A percentile compares a stretch with the other conserved stretches of the same genome.
phyloP scores from a whole-genome alignment of 37 sponge, comb jelly and placozoan species.

The Haliclona indistincta region DNA sequence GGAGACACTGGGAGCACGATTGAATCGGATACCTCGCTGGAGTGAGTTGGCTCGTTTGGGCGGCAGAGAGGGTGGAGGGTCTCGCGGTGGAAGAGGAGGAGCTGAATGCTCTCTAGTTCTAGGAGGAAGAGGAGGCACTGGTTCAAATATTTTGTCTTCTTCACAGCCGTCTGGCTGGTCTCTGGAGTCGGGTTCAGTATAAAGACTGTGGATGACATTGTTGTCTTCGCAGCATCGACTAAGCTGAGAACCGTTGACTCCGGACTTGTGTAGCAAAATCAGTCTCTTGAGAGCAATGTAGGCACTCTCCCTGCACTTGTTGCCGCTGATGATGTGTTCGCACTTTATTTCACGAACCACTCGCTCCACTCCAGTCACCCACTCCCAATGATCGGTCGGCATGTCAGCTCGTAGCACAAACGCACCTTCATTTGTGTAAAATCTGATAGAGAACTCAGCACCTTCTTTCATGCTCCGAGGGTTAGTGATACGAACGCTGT shows the following conservation, averaged over 20 bases:
- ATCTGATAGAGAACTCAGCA: constrained; percentile 34
- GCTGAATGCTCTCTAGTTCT: background rate
- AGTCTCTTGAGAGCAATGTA: constrained; percentile 51
- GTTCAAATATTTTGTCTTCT: background rate
- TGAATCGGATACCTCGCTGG: background rate
- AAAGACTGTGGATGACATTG: background rate
- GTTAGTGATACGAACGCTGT: constrained; percentile 28
- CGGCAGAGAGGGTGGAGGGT: constrained; percentile 7
- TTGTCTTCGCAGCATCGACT: background rate
- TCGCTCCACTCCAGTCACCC: constrained; percentile 42
- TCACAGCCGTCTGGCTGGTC: constrained; percentile 4
- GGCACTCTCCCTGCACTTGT: constrained; percentile 32
- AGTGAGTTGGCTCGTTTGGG: background rate
- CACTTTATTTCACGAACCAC: constrained; percentile 8
- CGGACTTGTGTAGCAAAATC: background rate
- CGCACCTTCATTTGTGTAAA: constrained; percentile 13
- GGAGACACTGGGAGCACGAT: background rate
- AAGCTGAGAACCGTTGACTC: background rate
- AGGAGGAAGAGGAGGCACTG: constrained; percentile 36
- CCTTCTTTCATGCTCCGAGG: constrained; percentile 31
- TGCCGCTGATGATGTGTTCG: constrained; percentile 12
- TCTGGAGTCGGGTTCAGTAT: background rate
- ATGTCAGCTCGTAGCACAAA: constrained; percentile 35
- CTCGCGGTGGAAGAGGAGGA: constrained; percentile 15
- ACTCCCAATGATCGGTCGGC: constrained; percentile 54